Evolutionary conservation across 2,888 invertebrate genomes (phyloP).

Genomic region (Patella caerulea): DNA sequence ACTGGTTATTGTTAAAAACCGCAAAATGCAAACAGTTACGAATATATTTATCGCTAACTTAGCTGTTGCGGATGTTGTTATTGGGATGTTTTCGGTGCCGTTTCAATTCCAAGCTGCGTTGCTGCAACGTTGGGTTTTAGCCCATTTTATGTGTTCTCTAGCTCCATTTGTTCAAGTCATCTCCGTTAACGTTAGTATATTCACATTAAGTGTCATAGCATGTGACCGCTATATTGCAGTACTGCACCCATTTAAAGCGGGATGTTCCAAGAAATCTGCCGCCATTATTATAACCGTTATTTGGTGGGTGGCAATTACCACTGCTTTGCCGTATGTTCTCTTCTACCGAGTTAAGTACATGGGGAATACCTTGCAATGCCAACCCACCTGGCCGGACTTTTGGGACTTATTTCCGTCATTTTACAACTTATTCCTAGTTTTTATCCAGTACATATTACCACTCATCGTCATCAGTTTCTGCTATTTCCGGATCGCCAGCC

Average conservation of each 20-base stretch:
- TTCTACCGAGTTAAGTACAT: conserved; percentile 49
- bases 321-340: conserved; percentile 77
- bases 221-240: conserved; percentile 83
- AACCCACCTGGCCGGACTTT: conserved; percentile 17
- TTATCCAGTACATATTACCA: conserved; percentile 82
- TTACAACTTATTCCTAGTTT: conserved; percentile 69
- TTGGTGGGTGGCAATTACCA: conserved; percentile 80
- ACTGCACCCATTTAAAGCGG: conserved; percentile 75
- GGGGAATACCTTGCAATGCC: conserved; percentile 19
- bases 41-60: conserved; percentile 90
- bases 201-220: conserved; percentile 89
- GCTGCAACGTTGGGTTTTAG: conserved; percentile 88
- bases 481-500: conserved; percentile 85
- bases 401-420: conserved; percentile 56
- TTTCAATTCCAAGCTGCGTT: conserved; percentile 92
- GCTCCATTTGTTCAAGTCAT: conserved; percentile 90
- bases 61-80: conserved; percentile 88
- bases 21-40: conserved; percentile 84
- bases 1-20: conserved; percentile 84
- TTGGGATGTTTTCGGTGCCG: conserved; percentile 88
- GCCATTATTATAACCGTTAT: conserved; percentile 82
- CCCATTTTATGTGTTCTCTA: conserved; percentile 88
- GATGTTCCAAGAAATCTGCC: conserved; percentile 80
- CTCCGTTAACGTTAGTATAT: conserved; percentile 90
- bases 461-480: conserved; percentile 86